Base-by-base conservation (phyloP, 2,888 invertebrate genomes). In the Strigamia transsilvanica region DNA sequence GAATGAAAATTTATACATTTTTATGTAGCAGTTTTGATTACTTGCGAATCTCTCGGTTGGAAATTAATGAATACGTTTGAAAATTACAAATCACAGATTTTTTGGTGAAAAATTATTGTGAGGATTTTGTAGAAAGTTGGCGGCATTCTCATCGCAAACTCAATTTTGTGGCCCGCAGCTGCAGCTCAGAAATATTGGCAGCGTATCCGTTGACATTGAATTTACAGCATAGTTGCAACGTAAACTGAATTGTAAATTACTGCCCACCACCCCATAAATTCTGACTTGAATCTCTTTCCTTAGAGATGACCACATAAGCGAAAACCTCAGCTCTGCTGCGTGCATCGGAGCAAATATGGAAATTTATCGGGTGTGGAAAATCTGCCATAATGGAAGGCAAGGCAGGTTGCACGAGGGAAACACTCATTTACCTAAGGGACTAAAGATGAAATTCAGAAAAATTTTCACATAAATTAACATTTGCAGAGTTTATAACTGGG, bases 261-360 rank as follows among this genome's bases (percentile, higher is more conserved):
- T 73, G 73, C 73, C 73, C 73, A 73, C 73, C 73, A 73, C 73
- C 73, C 73, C 73, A 73, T 73, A 73, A 73, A 73, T 73, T 73
- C 32, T 27, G 73, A 73, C 73, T 73, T 73, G 73, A 73, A 73
- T 73, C 73, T 73, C 73, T 27, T 73, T 73, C 73, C 73, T 73
- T 27, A 73, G 73, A 73, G 73, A 73, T 73, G 73, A 73, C 73
- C 73, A 73, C 73, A 73, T 73, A 73, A 73, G 73, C 73, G 73
- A 73, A 73, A 73, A 73, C 32, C 73, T 73, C 73, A 27, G 73
- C 73, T 73, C 56, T 10, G 61, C 27, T 73, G 73, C 73, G 32
- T 73, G 73, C 73, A 73, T 73, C 23, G 73, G 73, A 73, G 73
- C 73, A 73, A 73, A 73, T 73, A 73, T 73, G 73, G 73, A 73